Evolutionary conservation across 2,888 invertebrate genomes (phyloP).

Genomic region (Pheosia tremula): DNA sequence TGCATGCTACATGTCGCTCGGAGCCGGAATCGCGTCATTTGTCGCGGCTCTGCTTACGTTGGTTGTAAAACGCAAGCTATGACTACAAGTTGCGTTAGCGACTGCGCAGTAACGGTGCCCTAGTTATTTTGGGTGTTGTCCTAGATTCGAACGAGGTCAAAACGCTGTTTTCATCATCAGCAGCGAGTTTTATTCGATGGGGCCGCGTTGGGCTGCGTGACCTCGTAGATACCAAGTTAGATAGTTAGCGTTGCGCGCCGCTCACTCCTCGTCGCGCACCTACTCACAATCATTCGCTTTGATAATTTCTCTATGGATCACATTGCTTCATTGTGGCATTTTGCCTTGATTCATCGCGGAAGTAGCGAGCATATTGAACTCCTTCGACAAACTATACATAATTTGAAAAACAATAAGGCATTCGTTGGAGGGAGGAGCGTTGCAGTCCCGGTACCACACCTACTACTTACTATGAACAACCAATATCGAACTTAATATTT

Average conservation of each 20-base stretch:
- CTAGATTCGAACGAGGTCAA: slow-evolving; percentile 78
- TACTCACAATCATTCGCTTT: slow-evolving; percentile 2
- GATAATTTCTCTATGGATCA: not conserved
- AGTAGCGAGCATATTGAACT: not conserved
- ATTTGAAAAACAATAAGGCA: not conserved
- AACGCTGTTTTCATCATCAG: slow-evolving; percentile 78
- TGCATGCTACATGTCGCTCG: slow-evolving; percentile 1
- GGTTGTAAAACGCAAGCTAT: slow-evolving; percentile 54
- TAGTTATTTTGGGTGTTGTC: slow-evolving; percentile 81
- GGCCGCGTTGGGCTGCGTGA: slow-evolving; percentile 72
- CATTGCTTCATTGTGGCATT: not conserved
- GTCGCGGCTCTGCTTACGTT: slow-evolving; percentile 43
- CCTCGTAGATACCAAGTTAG: slow-evolving; percentile 63
- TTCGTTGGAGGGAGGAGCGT: slow-evolving; percentile 10
- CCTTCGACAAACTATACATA: not conserved
- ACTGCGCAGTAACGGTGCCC: slow-evolving; percentile 79
- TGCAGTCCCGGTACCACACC: slow-evolving; percentile 9
- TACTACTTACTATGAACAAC: not conserved
- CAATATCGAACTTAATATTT: too few species aligned
- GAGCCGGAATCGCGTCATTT: slow-evolving; percentile 24
- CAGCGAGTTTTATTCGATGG: slow-evolving; percentile 72
- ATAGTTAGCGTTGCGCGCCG: slow-evolving; percentile 46
- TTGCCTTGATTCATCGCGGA: not conserved
- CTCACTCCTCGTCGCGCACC: slow-evolving; percentile 38
- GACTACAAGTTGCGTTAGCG: slow-evolving; percentile 63